These are phyloP conservation scores for Dreissena rostriformis DNA, from an alignment of 1,140 invertebrate genomes.

Conservation along the genomic window DNA sequence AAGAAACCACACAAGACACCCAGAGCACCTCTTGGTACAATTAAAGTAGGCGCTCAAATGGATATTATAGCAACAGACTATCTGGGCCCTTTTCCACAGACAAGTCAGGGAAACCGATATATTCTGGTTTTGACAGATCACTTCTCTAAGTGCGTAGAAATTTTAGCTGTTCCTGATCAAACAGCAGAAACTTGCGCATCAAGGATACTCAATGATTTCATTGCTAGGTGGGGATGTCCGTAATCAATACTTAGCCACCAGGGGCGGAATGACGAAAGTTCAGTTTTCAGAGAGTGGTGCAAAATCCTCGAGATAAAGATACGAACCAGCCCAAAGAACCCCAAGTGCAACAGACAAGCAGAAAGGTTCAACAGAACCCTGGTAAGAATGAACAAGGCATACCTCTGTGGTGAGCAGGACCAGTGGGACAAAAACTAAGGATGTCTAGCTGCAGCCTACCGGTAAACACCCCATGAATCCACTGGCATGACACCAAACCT, in stretches of 20 bases:
- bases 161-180: constrained; percentile 23
- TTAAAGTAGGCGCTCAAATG: background rate
- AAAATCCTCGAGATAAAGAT: background rate
- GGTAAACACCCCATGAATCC: constrained; percentile 1
- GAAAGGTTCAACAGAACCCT: background rate
- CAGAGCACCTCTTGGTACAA: background rate
- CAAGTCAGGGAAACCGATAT: constrained; percentile 18
- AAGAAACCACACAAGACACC: background rate
- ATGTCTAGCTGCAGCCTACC: background rate
- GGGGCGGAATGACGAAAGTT: background rate
- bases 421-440: background rate
- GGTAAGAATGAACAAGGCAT: background rate
- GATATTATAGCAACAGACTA: background rate
- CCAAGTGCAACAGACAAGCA: background rate
- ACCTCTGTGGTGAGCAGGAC: constrained; percentile 12
- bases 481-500: constrained; percentile 3
- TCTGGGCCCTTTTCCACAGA: background rate
- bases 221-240: background rate
- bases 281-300: constrained; percentile 5
- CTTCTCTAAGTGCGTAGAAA: constrained; percentile 33
- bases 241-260: background rate
- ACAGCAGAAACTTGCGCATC: constrained; percentile 32
- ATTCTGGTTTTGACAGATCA: constrained; percentile 15
- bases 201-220: constrained; percentile 3
- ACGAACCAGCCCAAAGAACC: constrained; percentile 6